These are phyloP conservation scores for Coilia nasus DNA, from an alignment of 2,797 vertebrate species.

Conservation along the genomic window DNA sequence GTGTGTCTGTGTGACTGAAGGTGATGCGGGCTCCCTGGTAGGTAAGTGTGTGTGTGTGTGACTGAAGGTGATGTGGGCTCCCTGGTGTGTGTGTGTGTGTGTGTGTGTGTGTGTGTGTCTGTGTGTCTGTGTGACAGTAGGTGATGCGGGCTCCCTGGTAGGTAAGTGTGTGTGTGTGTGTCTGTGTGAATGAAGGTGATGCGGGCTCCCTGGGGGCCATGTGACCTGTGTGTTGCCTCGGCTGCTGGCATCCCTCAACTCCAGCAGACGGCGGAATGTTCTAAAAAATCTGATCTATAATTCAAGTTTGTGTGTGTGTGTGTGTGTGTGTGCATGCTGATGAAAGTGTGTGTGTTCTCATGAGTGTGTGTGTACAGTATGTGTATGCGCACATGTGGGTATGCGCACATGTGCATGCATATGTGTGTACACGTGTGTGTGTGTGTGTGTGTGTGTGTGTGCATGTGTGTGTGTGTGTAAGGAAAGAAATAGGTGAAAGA, in stretches of 20 bases:
- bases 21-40: too few relatives aligned
- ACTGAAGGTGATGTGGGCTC: too few relatives aligned
- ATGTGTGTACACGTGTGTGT: neutral
- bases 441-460: neutral
- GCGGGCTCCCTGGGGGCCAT: neutral
- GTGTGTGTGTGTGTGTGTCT: too few relatives aligned
- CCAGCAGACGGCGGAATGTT: too few relatives aligned
- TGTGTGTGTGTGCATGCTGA: neutral
- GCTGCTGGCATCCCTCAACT: too few relatives aligned
- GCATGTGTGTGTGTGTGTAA: neutral
- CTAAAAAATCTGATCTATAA: too few relatives aligned
- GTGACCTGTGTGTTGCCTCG: neutral
- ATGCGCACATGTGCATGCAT: neutral
- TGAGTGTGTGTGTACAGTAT: neutral
- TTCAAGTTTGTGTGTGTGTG: neutral
- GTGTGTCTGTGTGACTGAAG: too few relatives aligned
- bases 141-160: too few relatives aligned
- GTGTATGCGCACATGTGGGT: neutral
- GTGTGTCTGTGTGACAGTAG: too few relatives aligned
- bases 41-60: too few relatives aligned
- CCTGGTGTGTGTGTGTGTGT: too few relatives aligned
- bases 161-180: too few relatives aligned
- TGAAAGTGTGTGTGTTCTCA: neutral
- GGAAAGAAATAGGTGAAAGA: neutral
- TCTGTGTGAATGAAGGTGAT: conserved; percentile 13